Evolutionary conservation across 2,888 invertebrate species (phyloP).

Genomic region (Acheta domesticus): DNA sequence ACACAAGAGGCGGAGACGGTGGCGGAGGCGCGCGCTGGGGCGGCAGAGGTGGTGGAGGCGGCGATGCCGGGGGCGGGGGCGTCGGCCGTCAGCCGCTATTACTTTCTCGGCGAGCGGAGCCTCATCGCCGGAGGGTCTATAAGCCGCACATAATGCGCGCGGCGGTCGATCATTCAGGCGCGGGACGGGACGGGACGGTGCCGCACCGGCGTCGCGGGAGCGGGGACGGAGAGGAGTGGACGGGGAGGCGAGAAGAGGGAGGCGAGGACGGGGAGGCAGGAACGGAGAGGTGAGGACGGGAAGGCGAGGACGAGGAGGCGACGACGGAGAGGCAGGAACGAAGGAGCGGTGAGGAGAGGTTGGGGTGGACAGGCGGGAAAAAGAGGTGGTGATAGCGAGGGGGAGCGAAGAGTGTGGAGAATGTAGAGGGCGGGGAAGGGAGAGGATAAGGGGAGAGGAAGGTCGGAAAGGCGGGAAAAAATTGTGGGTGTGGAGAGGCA

Average conservation of each 20-base stretch:
- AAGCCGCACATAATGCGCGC: slow-evolving; percentile 8
- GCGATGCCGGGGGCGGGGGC: neutral
- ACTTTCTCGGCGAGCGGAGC: neutral
- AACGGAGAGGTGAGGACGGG: too few relatives aligned
- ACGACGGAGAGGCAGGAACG: too few relatives aligned
- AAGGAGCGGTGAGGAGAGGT: too few relatives aligned
- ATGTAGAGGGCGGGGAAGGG: too few relatives aligned
- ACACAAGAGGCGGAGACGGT: neutral
- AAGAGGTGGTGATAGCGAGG: too few relatives aligned
- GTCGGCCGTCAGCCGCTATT: neutral
- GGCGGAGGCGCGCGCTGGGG: neutral
- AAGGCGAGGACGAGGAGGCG: too few relatives aligned
- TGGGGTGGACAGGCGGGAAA: too few relatives aligned
- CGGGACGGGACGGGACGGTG: neutral
- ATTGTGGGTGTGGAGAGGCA: too few relatives aligned
- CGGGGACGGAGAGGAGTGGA: neutral
- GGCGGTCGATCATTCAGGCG: neutral
- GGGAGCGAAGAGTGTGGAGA: too few relatives aligned
- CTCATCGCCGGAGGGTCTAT: neutral
- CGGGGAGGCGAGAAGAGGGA: neutral
- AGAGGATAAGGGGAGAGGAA: too few relatives aligned
- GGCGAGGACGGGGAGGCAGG: neutral
- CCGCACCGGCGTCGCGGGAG: neutral
- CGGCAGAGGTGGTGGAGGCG: neutral
- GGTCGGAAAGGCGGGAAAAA: too few relatives aligned